A percentile compares a stretch with the other conserved stretches of the same genome.
Conservation (phyloP, 2,113 vertebrate genomes). For the Myotis yumanensis region DNA sequence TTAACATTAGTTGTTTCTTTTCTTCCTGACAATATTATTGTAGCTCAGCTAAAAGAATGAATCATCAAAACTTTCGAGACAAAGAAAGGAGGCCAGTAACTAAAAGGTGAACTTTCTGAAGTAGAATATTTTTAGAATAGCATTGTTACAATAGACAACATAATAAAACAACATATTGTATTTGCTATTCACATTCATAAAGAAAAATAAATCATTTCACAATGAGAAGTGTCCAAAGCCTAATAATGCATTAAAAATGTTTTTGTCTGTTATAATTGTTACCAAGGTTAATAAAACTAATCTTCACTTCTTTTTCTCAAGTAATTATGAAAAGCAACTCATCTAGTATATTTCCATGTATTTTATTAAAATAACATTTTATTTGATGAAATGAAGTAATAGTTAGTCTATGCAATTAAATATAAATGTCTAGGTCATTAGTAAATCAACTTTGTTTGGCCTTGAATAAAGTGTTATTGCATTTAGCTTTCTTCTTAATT, state of each 20-base stretch:
- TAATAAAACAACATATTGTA: background rate
- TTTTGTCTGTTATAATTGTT: background rate
- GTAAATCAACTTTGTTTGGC: background rate
- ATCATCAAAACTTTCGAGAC: constrained; percentile 27
- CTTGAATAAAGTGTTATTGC: background rate
- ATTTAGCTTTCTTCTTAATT: background rate
- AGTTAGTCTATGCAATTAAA: background rate
- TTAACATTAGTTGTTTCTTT: constrained; percentile 25
- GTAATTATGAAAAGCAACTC: background rate
- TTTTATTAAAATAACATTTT: background rate
- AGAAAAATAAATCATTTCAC: background rate
- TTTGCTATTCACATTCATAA: background rate
- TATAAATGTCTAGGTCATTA: background rate
- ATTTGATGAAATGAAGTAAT: background rate
- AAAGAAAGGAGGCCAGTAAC: constrained; percentile 13
- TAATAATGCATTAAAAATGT: background rate
- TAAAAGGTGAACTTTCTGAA: background rate
- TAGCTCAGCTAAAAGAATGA: background rate
- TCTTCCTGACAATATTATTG: constrained; percentile 7
- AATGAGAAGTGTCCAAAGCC: background rate
- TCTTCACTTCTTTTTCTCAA: background rate
- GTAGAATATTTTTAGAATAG: background rate
- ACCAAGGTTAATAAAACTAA: background rate
- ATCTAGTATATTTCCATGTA: background rate
- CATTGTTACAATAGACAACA: background rate